A percentile compares a stretch with the other conserved stretches of the same genome.
Conservation (phyloP, 2,113 vertebrate species). For the Acrocephalus kingi region DNA sequence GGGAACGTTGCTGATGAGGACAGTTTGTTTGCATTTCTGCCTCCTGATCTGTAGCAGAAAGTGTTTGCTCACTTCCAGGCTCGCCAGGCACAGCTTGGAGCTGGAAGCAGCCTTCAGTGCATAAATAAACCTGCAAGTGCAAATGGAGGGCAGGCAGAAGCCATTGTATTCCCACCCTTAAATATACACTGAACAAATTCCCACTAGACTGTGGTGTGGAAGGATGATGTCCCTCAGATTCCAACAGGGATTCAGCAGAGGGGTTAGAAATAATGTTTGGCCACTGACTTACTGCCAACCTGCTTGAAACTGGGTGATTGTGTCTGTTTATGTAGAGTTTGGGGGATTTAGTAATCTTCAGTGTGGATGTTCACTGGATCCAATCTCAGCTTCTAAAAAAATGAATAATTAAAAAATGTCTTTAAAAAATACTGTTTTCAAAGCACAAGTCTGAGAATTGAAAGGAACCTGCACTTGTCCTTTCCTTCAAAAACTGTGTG, state of each 20-base stretch:
- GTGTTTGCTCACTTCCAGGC: neutral
- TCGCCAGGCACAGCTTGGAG: neutral
- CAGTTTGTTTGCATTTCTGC: neutral
- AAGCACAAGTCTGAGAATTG: neutral
- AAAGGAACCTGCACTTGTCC: neutral
- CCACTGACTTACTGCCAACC: neutral
- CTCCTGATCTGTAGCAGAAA: neutral
- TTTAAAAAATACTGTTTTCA: neutral
- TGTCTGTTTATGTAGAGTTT: neutral
- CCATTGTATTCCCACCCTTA: neutral
- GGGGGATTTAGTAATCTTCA: neutral
- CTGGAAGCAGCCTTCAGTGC: neutral
- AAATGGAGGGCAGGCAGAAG: neutral
- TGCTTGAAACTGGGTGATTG: neutral
- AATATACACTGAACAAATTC: neutral
- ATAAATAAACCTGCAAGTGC: neutral
- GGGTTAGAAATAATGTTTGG: neutral
- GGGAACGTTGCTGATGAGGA: neutral
- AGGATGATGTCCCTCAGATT: neutral
- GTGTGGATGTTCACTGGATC: neutral
- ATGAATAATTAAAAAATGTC: neutral
- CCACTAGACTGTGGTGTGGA: neutral
- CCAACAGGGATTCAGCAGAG: neutral
- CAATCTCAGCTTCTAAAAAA: neutral
- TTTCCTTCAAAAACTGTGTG: neutral